phyloP scores from a whole-genome alignment of 2,888 invertebrate species.

The Gonocerus acuteangulatus region DNA sequence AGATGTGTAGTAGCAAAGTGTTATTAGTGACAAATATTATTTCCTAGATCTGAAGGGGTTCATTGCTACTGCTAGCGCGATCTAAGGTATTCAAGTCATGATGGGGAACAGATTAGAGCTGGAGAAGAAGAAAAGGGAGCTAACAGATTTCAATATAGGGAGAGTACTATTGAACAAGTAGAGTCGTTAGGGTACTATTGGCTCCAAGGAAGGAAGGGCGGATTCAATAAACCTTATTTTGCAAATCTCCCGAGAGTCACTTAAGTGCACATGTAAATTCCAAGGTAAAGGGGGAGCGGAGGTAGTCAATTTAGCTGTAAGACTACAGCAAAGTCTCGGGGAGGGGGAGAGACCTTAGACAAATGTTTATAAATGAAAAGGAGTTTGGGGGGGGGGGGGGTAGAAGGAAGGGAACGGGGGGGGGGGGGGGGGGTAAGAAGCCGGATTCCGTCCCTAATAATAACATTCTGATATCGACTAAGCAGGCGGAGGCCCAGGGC shows the following conservation, averaged over 20 bases:
- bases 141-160: too few relatives aligned
- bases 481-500: background rate
- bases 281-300: background rate
- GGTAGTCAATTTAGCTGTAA: conserved; percentile 11
- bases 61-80: too few relatives aligned
- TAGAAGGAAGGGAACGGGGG: too few relatives aligned
- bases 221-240: conserved; percentile 16
- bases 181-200: conserved; percentile 9
- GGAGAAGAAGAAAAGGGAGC: too few relatives aligned
- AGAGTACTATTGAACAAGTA: background rate
- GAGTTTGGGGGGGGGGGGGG: conserved; percentile 12
- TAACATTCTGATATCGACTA: conserved; percentile 36
- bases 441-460: conserved; percentile 33
- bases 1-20: too few relatives aligned
- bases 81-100: too few relatives aligned
- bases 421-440: conserved; percentile 6
- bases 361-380: conserved; percentile 36
- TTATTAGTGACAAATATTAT: too few relatives aligned
- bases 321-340: background rate
- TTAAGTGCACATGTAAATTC: conserved; percentile 24
- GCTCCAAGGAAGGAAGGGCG: background rate
- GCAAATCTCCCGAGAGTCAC: conserved; percentile 22
- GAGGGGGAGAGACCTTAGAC: conserved; percentile 24
- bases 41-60: too few relatives aligned
- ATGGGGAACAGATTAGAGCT: too few relatives aligned